Evolutionary conservation across 1,140 invertebrate genomes (phyloP).

Genomic region (Cataglyphis hispanica): DNA sequence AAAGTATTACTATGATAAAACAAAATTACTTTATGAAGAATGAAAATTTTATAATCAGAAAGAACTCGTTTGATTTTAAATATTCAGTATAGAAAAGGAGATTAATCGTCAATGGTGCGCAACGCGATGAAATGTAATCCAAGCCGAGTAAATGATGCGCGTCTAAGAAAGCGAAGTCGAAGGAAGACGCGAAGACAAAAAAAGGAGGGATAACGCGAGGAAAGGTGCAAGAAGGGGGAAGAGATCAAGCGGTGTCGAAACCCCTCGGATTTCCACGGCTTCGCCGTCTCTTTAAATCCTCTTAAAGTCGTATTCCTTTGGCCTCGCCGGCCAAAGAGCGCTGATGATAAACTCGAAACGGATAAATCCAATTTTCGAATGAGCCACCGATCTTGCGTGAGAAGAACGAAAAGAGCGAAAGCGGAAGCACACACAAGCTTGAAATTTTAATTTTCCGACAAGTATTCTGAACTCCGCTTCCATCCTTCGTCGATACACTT

Average conservation of each 20-base stretch:
- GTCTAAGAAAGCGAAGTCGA: conserved; percentile 67
- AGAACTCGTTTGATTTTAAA: not conserved
- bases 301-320: conserved; percentile 87
- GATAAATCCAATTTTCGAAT: conserved; percentile 81
- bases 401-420: not conserved
- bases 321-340: conserved; percentile 80
- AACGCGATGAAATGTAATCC: conserved; percentile 70
- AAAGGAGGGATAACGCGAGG: conserved; percentile 39
- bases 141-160: conserved; percentile 72
- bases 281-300: conserved; percentile 85
- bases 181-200: conserved; percentile 48
- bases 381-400: conserved; percentile 15
- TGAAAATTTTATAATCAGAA: not conserved
- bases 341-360: conserved; percentile 75
- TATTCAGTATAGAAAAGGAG: not conserved
- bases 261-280: conserved; percentile 86
- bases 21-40: not conserved
- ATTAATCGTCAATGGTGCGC: conserved; percentile 18
- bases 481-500: conserved; percentile 34
- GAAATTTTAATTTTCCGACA: not conserved
- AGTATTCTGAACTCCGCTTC: not conserved
- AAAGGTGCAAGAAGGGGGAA: conserved; percentile 68
- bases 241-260: conserved; percentile 85
- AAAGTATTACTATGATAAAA: not conserved
- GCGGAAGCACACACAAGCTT: not conserved